Base-by-base conservation (phyloP, 2,888 invertebrate species). In the Idaea dimidiata region DNA sequence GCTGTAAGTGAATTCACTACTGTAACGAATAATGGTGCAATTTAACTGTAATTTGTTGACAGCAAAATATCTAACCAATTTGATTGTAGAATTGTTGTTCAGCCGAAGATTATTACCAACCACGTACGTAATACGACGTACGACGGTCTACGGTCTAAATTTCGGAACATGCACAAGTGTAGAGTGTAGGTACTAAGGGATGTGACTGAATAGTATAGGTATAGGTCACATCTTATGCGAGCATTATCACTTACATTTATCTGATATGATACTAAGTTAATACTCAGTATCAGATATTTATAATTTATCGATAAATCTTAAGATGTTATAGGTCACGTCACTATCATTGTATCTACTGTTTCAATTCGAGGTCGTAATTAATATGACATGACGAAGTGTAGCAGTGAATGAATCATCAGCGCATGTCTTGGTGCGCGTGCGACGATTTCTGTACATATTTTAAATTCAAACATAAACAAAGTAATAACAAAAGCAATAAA, bases 321-420 rank as follows among this genome's bases (percentile, higher is more conserved):
- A 55, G 54, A 31, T 64, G 57, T 64, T 63, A 60, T 65, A 62
- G 62, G 61, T 63, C 60, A 67, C 83, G 71, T 75, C 80, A 77
- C 87, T 89, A 82, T 69, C 68, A 71, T 14, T 43, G 43, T 43
- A n/a, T n/a, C n/a, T n/a, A 43, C 43, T 76, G 77, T 75, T 24
- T 5, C 24, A 78, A 82, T 85, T 85, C 84, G 90, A 88, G 89
- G 87, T 86, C 87, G 77, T 77, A 81, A 79, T 81, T 43, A 86
- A 82, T 79, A 78, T 82, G 88, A 86, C 87, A 86, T 84, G 87
- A 84, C 80, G 81, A 72, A 81, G 85, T 82, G 76, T 72, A 83
- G 80, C 82, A 79, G 83, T 89, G 90, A 90, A 84, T 89, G 90
- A 90, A 84, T 90, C 89, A 90, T 82, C 78, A 72, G 68, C 71